Conservation (phyloP, 2,113 vertebrate species). For the Entomyzon cyanotis region DNA sequence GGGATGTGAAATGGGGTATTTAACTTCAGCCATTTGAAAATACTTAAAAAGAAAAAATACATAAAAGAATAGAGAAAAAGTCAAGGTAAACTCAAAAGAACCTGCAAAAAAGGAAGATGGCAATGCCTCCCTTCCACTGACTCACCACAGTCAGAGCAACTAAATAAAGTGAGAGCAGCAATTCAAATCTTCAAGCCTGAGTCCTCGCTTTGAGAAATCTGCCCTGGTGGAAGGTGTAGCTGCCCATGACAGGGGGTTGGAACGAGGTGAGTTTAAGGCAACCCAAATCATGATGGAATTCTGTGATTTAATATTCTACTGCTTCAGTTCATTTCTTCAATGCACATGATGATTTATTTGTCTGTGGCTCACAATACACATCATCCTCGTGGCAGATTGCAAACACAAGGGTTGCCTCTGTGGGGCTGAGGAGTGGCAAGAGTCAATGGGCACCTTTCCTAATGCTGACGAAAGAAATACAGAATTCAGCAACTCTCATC, state of each 20-base stretch:
- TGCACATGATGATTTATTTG: neutral
- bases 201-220: neutral
- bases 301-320: neutral
- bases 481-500: neutral
- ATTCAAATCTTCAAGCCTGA: neutral
- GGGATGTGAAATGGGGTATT: neutral
- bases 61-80: fast-evolving
- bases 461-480: neutral
- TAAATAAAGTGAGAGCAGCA: neutral
- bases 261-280: neutral
- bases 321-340: neutral
- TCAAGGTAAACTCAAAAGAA: neutral
- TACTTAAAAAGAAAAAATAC: too few species aligned
- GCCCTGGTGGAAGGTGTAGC: neutral
- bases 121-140: neutral
- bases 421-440: neutral
- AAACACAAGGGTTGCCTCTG: neutral
- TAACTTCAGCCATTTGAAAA: neutral
- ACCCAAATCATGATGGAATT: neutral
- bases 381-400: neutral
- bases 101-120: neutral
- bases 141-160: neutral
- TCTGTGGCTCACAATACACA: neutral
- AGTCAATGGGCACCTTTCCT: neutral
- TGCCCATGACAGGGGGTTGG: neutral